Evolutionary conservation across 2,797 vertebrate species (phyloP).

Genomic region (Meda fulgida): DNA sequence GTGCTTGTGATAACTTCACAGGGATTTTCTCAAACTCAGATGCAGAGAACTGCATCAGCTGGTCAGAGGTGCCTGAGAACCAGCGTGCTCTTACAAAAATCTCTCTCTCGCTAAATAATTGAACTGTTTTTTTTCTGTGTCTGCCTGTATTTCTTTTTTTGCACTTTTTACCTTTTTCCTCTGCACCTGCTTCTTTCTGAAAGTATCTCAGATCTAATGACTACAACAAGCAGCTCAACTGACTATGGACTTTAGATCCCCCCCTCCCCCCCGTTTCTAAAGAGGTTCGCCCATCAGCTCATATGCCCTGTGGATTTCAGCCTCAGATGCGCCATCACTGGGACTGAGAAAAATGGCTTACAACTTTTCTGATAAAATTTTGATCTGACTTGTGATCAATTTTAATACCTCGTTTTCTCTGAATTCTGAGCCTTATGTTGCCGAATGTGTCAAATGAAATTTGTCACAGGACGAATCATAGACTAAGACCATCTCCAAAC

Average conservation of each 20-base stretch:
- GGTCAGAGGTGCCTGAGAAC: background rate
- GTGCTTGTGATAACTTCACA: background rate
- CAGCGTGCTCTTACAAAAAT: slow-evolving; percentile 17
- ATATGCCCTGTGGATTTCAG: background rate
- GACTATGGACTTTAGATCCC: background rate
- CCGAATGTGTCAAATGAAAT: background rate
- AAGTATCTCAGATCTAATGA: background rate
- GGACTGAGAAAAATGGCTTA: background rate
- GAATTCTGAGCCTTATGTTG: background rate
- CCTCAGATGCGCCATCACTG: background rate
- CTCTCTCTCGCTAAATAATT: slow-evolving; percentile 26
- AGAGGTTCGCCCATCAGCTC: background rate
- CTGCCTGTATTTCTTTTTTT: background rate
- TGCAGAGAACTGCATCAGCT: background rate
- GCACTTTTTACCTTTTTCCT: background rate
- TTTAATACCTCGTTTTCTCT: background rate
- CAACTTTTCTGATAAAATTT: background rate
- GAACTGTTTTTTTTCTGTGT: background rate
- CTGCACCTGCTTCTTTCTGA: background rate
- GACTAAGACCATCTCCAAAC: background rate
- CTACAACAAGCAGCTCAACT: background rate
- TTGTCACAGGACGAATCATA: background rate
- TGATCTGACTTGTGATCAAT: background rate
- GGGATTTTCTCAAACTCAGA: slow-evolving; percentile 3
- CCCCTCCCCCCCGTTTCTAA: no score